These are phyloP conservation scores for Aplysina aerophoba DNA, from an alignment of 37 sponge, comb jelly and placozoan genomes.

Conservation along the genomic window DNA sequence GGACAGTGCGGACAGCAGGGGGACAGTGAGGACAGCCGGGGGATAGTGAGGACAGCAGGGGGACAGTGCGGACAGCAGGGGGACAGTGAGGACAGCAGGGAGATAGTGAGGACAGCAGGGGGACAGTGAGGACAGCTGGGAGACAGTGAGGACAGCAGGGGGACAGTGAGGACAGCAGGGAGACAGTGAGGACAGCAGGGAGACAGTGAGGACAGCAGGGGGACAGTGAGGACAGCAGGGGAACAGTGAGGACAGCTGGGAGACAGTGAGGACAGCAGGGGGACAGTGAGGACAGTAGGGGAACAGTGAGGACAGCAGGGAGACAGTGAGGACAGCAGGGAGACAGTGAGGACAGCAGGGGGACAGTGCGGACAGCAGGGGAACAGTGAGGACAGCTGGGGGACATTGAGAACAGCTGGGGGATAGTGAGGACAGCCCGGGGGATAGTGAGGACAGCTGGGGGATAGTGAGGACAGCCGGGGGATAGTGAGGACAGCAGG, in stretches of 20 bases:
- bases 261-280: slow-evolving; percentile 21
- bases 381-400: background rate
- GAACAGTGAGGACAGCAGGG: background rate
- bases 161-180: slow-evolving; percentile 18
- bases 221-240: no score
- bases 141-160: background rate
- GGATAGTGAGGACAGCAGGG: background rate
- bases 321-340: slow-evolving; percentile 21
- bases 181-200: background rate
- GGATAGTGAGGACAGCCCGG: background rate
- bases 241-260: background rate
- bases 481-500: background rate
- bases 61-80: slow-evolving; percentile 10
- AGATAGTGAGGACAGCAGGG: slow-evolving; percentile 21
- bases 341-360: background rate
- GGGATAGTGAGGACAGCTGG: slow-evolving; percentile 16
- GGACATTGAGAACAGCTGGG: slow-evolving; percentile 12
- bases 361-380: slow-evolving; percentile 10
- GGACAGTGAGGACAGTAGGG: no score
- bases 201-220: slow-evolving; percentile 21
- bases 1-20: slow-evolving; percentile 10
- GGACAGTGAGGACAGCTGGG: no score
- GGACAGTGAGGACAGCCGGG: no score
- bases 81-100: background rate
- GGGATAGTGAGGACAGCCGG: no score